Evolutionary conservation across 2,888 invertebrate species (phyloP), one percentile per base, ranked within the genome.

Genomic region (Tachystola acroxantha): DNA sequence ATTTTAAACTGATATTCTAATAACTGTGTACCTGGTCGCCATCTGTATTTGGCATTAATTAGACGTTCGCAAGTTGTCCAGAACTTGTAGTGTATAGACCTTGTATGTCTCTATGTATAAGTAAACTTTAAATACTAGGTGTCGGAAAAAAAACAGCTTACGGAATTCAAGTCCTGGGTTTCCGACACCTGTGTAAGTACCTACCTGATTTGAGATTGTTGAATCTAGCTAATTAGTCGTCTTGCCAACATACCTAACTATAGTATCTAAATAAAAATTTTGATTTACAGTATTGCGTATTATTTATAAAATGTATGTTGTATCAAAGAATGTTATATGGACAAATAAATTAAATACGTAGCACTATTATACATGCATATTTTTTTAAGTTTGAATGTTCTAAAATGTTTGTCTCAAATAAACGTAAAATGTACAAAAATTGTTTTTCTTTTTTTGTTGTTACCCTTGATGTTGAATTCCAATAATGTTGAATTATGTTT

Each of bases 1-100:
- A 49, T 54, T 50, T 58, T 53, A 51, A 48, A 53, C 46, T 55
- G 50, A 55, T 55, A 58, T 53, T 60, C 50, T 60, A 57, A 61
- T 60, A 56, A 60, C 53, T 54, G 53, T 64, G 63, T 67, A 67
- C 63, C 66, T 65, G 63, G 62, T 50, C 43, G 57, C 57, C 57
- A 57, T 53, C 42, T 59, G 52, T 62, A 62, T 56, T 57, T 57
- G 60, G 61, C 58, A 49, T 52, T 51, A 48, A 56, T 42, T 58
- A 62, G 57, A 57, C 59, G 60, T 59, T 50, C 57, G 53, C 56
- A 57, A 57, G 49, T 51, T 57, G 53, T 58, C 50, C 51, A 53
- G 43, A 52, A 48, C 46, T 48, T 48, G 46, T 55, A 60, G 51
- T 28, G 34, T 45, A 42, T 48, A 49, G 43, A 46, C 36, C 41